A percentile compares a stretch with the other conserved stretches of the same genome.
Conservation (phyloP, 2,113 vertebrate species). For the Boleophthalmus pectinirostris region DNA sequence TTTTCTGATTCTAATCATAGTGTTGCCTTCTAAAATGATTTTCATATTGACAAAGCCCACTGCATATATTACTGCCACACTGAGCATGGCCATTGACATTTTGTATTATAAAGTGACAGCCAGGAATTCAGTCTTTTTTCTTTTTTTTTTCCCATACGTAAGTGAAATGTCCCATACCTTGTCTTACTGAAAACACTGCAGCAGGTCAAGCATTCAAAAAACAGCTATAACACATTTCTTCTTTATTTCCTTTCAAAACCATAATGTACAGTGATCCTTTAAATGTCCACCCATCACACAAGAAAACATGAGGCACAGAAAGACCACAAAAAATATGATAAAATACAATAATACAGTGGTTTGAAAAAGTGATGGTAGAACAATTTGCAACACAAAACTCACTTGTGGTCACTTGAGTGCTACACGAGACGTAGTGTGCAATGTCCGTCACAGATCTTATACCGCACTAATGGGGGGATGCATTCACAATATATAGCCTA, state of each 20-base stretch:
- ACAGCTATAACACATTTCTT: constrained; percentile 11
- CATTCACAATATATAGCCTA: constrained; percentile 2
- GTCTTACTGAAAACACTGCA: constrained; percentile 7
- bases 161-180: background rate
- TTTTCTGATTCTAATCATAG: background rate
- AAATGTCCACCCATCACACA: constrained; percentile 35
- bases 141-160: background rate
- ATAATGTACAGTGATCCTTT: constrained; percentile 43
- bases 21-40: no score
- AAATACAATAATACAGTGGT: constrained; percentile 46
- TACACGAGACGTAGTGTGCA: background rate
- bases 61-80: no score
- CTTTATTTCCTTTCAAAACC: constrained; percentile 58
- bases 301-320: constrained; percentile 44
- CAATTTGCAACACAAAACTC: constrained; percentile 1
- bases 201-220: constrained; percentile 4
- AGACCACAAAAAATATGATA: constrained; percentile 39
- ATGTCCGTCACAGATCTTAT: background rate
- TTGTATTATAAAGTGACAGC: constrained; percentile 4
- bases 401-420: background rate
- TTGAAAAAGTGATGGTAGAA: background rate
- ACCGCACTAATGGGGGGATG: background rate
- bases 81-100: no score
- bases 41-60: no score
- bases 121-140: background rate